Base-by-base conservation (phyloP, 2,888 invertebrate species). In the Clepsis dumicolana region DNA sequence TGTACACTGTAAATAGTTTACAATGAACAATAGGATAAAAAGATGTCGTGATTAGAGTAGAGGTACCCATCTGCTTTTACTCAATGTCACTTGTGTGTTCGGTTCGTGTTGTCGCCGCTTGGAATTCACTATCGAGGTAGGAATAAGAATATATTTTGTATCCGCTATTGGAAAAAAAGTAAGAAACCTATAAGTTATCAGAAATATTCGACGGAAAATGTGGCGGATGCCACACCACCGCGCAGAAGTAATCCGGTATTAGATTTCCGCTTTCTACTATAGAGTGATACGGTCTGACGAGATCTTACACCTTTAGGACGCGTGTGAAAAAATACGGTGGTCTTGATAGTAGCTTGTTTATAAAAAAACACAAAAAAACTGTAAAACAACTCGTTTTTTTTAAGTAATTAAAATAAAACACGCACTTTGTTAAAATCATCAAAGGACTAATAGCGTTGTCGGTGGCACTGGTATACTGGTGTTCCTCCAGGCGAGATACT, bases 401-500 rank as follows among this genome's bases (percentile, higher is more conserved):
- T 48, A 29, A 18, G 2, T 18, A 12, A 29, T 29, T 48, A 61
- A 48, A 61, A 8, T 29, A 21, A 44, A 16, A 32, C 63, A 57
- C 67, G 41, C 67, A 57, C 63, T 21, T 32, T 18, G 18, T n/a
- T n/a, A 62, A 50, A 52, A 29, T 63, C 12, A 38, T 8, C 48
- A 50, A 35, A 57, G 18, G n/a, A 21, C n/a, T 44, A 25, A n/a
- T 25, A 32, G 65, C 76, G 78, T 75, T 80, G 78, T 76, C 76
- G 75, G 72, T 72, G 72, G 75, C 74, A 77, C 72, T 72, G 72
- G 74, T 73, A 77, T 72, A 91, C 91, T 91, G 88, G 82, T 84
- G 84, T 78, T 85, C 81, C 38, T 73, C 72, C 77, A 79, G 79
- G 82, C 77, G 82, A 82, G 81, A 82, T 84, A 85, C 82, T 81